Conservation (phyloP, 2,888 invertebrate genomes). For the Baronia brevicornis region DNA sequence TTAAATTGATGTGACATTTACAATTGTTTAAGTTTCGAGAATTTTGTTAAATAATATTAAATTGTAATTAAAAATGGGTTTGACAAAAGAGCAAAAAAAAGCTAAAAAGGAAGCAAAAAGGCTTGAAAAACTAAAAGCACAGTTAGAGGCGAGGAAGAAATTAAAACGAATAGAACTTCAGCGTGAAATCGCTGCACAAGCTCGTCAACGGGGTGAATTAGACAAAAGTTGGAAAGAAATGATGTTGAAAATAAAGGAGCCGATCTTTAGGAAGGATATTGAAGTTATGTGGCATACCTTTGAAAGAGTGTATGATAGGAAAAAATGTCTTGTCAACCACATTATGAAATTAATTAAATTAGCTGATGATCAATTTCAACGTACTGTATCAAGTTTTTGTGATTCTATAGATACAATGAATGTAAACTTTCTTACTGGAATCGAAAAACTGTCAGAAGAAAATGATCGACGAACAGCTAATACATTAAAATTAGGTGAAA, state of each 20-base stretch:
- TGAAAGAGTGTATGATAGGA: constrained; percentile 73
- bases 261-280: constrained; percentile 51
- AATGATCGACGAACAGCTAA: constrained; percentile 40
- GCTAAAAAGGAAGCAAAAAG: constrained; percentile 52
- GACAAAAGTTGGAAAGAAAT: constrained; percentile 51
- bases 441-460: constrained; percentile 44
- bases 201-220: constrained; percentile 36
- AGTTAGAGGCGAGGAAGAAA: constrained; percentile 36
- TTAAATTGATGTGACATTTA: too few relatives aligned
- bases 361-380: constrained; percentile 79
- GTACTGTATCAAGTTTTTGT: constrained; percentile 78
- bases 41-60: constrained; percentile 7
- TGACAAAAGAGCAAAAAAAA: constrained; percentile 53
- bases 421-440: constrained; percentile 52
- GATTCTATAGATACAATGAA: constrained; percentile 77
- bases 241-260: constrained; percentile 62
- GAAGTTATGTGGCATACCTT: constrained; percentile 64
- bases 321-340: constrained; percentile 74
- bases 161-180: constrained; percentile 46
- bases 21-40: too few relatives aligned
- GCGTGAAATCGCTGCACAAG: constrained; percentile 51
- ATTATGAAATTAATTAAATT: constrained; percentile 74
- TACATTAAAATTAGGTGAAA: constrained; percentile 39
- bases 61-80: constrained; percentile 32
- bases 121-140: constrained; percentile 41